Conservation (phyloP, 2,888 invertebrate species). For the Apamea epomidion region DNA sequence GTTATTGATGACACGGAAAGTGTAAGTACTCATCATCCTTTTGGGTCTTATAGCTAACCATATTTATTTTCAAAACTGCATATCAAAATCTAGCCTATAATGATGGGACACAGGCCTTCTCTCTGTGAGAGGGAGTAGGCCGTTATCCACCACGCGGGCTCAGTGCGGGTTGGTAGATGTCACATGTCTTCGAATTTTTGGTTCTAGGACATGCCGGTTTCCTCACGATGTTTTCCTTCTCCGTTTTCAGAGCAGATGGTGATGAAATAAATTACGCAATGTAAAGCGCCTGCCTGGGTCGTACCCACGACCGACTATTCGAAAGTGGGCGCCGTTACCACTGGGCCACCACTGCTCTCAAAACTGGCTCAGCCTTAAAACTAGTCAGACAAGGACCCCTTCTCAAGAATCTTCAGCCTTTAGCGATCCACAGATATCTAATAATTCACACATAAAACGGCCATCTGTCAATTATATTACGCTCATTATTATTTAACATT, state of each 20-base stretch:
- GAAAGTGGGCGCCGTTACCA: not conserved
- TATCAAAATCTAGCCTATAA: not conserved
- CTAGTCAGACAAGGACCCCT: not conserved
- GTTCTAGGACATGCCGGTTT: not conserved
- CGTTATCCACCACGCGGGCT: not conserved
- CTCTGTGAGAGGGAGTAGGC: not conserved
- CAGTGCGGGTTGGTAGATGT: not conserved
- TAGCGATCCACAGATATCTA: not conserved
- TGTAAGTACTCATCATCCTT: conserved; percentile 89
- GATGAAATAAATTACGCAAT: not conserved
- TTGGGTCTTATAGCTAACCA: not conserved
- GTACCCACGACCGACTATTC: not conserved
- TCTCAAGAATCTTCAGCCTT: not conserved
- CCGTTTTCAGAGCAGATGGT: not conserved
- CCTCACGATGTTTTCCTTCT: not conserved
- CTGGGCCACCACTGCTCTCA: not conserved
- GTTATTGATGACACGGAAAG: conserved; percentile 96
- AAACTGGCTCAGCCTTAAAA: not conserved
- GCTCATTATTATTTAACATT: conserved; percentile 9
- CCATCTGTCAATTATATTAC: not conserved
- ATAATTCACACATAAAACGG: not conserved
- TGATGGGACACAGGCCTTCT: not conserved
- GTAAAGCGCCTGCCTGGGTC: not conserved
- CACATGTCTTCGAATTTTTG: not conserved
- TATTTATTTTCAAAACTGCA: not conserved